Evolutionary conservation across 2,888 invertebrate genomes (phyloP), one percentile per base, ranked within the genome.

Genomic region (Chesias legatella): DNA sequence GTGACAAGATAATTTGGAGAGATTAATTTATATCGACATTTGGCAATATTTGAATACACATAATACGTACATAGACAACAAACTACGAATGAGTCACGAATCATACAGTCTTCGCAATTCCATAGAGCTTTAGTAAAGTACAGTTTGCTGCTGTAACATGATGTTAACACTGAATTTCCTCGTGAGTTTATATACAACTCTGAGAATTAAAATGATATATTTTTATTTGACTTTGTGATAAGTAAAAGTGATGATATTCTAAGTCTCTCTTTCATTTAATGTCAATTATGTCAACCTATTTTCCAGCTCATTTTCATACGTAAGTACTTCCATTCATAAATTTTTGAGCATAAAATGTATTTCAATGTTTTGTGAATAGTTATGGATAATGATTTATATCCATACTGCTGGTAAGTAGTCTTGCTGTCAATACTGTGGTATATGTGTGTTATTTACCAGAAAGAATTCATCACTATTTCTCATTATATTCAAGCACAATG

Each of bases 1-100:
- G 73, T 75, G 67, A 72, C 71, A 75, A 76, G 69, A 78, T 77
- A 79, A 67, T 76, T 71, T 67, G 73, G 65, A 81, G 69, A 73
- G 70, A 72, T 71, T 77, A 73, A 71, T 67, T 67, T 65, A 68
- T 67, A 68, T 73, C 78, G 29, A 40, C 8, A 36, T 41, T 41
- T 10, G 71, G 75, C 73, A 74, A 72, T 76, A 72, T 79, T 75
- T 75, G n/a, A 73, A 79, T 79, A 89, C 81, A 88, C 79, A 88
- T 76, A 81, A 60, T 81, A 88, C 82, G 82, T 79, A 88, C 80
- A 86, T 76, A 82, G 79, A 89, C 81, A 84, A 76, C 84, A 83
- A 85, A 79, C 86, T 86, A 86, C 86, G 67, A 78, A 86, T 84
- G 78, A 82, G 65, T 73, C 77, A 85, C 81, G 79, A 80, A 71